Evolutionary conservation across 2,888 invertebrate species (phyloP), one percentile per base, ranked within the genome.

Genomic region (Spodoptera exigua): DNA sequence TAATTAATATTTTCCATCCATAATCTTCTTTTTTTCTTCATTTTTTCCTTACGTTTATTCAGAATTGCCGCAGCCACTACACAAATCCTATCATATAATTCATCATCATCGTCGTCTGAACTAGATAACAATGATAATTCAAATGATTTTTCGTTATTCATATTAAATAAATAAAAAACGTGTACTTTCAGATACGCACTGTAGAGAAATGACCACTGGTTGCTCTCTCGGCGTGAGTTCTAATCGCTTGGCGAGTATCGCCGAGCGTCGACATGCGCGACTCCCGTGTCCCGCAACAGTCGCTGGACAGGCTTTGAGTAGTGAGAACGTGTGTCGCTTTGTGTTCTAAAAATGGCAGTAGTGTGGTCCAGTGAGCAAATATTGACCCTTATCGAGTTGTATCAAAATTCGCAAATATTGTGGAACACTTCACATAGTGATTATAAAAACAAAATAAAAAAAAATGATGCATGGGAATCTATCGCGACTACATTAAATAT

Each of bases 361-460:
- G 2, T 21, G 5, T n/a, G n/a, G n/a, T n/a, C n/a, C n/a, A n/a
- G 18, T 18, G 18, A 18, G 18, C 18, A 18, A 18, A 18, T 18
- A 18, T 18, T 18, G 18, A 18, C 18, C 18, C 18, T 18, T 18
- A 18, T 18, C 18, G 55, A 40, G 40, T 40, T 40, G 40, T 40
- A 40, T 40, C 16, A 40, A 40, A 40, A 40, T 40, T 40, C 40
- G 40, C 40, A 40, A 40, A 17, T 40, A 40, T 40, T 40, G 40
- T 40, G 40, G 40, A 16, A 40, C 40, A 40, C 40, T 40, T 40
- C 40, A 40, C 40, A 40, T 40, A 16, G 40, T 40, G 68, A 69
- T 2, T 69, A 71, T 61, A 3, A 49, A 66, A 73, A 67, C 57
- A 73, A 75, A 72, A 62, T 61, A 63, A 74, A 74, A 47, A 71